Conservation (phyloP, 2,888 invertebrate genomes). For the Noctua fimbriata region DNA sequence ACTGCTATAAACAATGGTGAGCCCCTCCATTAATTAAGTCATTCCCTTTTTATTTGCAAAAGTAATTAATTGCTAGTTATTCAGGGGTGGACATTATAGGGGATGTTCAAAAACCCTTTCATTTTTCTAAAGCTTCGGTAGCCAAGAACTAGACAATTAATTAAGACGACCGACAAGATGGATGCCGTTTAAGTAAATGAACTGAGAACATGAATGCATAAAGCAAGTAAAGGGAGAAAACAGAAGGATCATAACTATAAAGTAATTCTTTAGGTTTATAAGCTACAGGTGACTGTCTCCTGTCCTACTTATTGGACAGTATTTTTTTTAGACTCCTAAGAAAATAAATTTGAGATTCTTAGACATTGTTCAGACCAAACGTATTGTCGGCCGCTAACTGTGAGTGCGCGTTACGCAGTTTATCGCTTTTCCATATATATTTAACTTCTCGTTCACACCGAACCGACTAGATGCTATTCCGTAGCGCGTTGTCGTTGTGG, state of each 20-base stretch:
- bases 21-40: slow-evolving; percentile 56
- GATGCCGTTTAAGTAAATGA: slow-evolving; percentile 63
- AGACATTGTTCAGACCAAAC: too few species aligned
- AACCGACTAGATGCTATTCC: too few species aligned
- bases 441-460: too few species aligned
- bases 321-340: background rate
- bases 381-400: too few species aligned
- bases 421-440: too few species aligned
- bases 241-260: slow-evolving; percentile 21
- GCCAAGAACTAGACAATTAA: slow-evolving; percentile 68
- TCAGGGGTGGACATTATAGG: slow-evolving; percentile 51
- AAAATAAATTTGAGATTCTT: background rate
- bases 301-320: background rate
- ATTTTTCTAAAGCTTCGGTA: slow-evolving; percentile 57
- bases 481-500: too few species aligned
- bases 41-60: slow-evolving; percentile 54
- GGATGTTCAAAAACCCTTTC: slow-evolving; percentile 52
- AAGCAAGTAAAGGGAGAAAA: background rate
- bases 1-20: slow-evolving; percentile 60
- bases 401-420: too few species aligned
- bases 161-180: slow-evolving; percentile 63
- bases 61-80: slow-evolving; percentile 64
- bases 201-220: slow-evolving; percentile 52
- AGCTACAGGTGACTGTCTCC: background rate
- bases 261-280: background rate